Evolutionary conservation across 1,140 invertebrate genomes (phyloP), one percentile per base, ranked within the genome.

Genomic region (Capitella teleta): DNA sequence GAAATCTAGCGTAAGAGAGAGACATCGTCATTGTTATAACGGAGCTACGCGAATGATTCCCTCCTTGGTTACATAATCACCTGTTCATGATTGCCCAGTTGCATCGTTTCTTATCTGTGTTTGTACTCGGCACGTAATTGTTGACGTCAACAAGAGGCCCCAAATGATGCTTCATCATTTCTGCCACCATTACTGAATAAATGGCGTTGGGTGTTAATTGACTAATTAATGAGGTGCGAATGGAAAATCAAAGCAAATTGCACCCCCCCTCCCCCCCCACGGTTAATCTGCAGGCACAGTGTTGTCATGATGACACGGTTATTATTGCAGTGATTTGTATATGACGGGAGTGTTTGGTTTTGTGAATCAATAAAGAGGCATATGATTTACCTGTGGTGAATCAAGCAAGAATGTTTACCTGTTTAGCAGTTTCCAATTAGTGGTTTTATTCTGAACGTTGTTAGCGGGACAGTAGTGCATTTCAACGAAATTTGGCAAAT

Each of bases 351-450:
- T 16, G 19, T 21, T 19, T 14, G 24, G 14, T 16, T 43, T 16
- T 24, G n/a, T 14, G 25, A 4, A 43, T 16, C 4, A 4, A 24
- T n/a, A 43, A 43, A 14, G 41, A 18, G n/a, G 3, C 6, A 37
- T n/a, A 19, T 3, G 6, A 40, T 1, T 18, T 16, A 40, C 38
- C 25, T 8, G 19, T 21, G 19, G 6, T 21, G n/a, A 40, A 4
- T 21, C n/a, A 8, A 12, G 36, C 36, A 37, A 5, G 16, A 2
- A 37, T 6, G 30, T 18, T 5, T 53, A 69, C 68, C 64, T 67
- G 58, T 72, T 72, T 2, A 72, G 44, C 16, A 67, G 36, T 45
- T 56, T 58, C 68, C 68, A 72, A 53, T 72, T 72, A 30, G 63
- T 61, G 54, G 59, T 57, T 55, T 68, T 72, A 43, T 67, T 62